A percentile compares a stretch with the other conserved stretches of the same genome.
These are phyloP conservation scores for Cheilosia vernalis DNA, from an alignment of 2,888 invertebrate species.

Conservation along the genomic window DNA sequence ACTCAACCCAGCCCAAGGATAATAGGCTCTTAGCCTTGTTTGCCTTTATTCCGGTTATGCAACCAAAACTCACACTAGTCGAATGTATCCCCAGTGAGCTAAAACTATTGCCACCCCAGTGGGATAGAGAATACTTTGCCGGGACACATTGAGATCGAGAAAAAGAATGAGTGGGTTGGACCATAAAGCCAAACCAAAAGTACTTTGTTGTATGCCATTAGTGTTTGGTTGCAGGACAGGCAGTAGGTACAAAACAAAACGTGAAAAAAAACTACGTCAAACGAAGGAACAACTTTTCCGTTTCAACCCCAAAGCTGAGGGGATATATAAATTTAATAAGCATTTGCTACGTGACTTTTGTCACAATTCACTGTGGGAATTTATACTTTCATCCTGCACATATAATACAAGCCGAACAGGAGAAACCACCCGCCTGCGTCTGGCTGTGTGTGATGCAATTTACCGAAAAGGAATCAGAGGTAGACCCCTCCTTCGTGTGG, in stretches of 20 bases:
- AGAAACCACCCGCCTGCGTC: slow-evolving; percentile 14
- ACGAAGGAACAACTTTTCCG: slow-evolving; percentile 43
- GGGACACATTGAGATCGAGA: slow-evolving; percentile 9
- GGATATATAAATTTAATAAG: slow-evolving; percentile 68
- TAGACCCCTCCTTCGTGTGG: not conserved
- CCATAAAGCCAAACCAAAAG: slow-evolving; percentile 64
- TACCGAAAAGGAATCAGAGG: slow-evolving; percentile 34
- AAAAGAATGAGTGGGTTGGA: slow-evolving; percentile 41
- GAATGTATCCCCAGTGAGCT: slow-evolving; percentile 27
- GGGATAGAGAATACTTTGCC: not conserved
- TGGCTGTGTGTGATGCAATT: slow-evolving; percentile 34
- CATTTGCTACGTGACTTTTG: slow-evolving; percentile 68
- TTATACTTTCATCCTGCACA: slow-evolving; percentile 45
- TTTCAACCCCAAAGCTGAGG: slow-evolving; percentile 37
- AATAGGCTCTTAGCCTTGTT: slow-evolving; percentile 54
- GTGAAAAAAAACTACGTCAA: not conserved
- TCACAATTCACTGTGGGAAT: slow-evolving; percentile 63
- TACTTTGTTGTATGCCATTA: slow-evolving; percentile 71
- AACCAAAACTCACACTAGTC: slow-evolving; percentile 39
- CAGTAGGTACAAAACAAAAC: not conserved
- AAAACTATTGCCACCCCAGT: slow-evolving; percentile 12
- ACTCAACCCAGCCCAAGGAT: slow-evolving; percentile 33
- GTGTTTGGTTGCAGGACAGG: slow-evolving; percentile 51
- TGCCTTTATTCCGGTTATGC: slow-evolving; percentile 29
- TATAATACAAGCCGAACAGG: slow-evolving; percentile 15